phyloP scores from a whole-genome alignment of 2,888 invertebrate species.

The Agrochola litura region DNA sequence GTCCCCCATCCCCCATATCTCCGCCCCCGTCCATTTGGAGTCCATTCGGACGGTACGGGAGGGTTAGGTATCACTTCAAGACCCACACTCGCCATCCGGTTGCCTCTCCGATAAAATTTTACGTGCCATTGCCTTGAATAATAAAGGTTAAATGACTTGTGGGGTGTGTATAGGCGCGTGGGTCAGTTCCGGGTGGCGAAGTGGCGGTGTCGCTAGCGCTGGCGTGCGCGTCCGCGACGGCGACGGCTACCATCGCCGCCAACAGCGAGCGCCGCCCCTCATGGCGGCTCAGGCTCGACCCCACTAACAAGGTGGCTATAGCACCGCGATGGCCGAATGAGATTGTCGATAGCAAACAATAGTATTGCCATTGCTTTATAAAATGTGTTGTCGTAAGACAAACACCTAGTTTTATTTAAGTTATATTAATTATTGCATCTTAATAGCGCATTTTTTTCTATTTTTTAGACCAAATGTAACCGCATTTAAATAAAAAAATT shows the following conservation, averaged over 20 bases:
- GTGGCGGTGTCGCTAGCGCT: constrained; percentile 84
- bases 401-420: constrained; percentile 15
- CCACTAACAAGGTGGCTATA: constrained; percentile 95
- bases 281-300: constrained; percentile 97
- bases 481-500: not conserved
- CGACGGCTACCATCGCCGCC: constrained; percentile 88
- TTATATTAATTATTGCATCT: not conserved
- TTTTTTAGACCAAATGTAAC: not conserved
- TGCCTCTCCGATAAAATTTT: too few relatives aligned
- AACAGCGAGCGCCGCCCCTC: constrained; percentile 95
- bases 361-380: not conserved
- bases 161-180: constrained; percentile 76
- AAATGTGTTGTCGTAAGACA: not conserved
- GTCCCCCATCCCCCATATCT: too few relatives aligned
- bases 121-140: too few relatives aligned
- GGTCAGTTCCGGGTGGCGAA: constrained; percentile 75
- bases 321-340: constrained; percentile 51
- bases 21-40: too few relatives aligned
- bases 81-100: too few relatives aligned
- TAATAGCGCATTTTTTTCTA: not conserved
- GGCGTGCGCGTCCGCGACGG: constrained; percentile 85
- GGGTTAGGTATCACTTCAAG: too few relatives aligned
- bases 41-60: too few relatives aligned
- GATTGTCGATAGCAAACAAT: constrained; percentile 61
- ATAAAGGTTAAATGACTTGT: constrained; percentile 23